A percentile compares a stretch with the other conserved stretches of the same genome.
Conservation (phyloP, 2,888 invertebrate species). For the Euzetes globulus region DNA sequence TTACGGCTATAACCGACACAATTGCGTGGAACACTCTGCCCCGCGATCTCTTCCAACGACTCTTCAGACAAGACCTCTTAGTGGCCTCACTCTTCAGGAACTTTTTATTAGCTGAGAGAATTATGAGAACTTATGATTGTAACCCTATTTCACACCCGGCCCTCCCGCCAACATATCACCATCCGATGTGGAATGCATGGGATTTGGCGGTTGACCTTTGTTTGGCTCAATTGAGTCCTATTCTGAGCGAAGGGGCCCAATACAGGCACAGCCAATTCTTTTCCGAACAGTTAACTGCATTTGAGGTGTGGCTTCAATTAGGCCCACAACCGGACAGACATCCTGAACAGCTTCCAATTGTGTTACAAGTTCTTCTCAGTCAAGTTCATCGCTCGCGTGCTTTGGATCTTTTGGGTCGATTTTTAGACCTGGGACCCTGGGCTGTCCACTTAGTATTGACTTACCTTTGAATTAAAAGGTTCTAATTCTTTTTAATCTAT, state of each 20-base stretch:
- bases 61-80: slow-evolving; percentile 92
- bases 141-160: slow-evolving; percentile 88
- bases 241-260: slow-evolving; percentile 40
- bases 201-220: slow-evolving; percentile 92
- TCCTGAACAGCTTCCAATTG: slow-evolving; percentile 94
- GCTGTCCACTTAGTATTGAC: slow-evolving; percentile 69
- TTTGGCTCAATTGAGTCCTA: slow-evolving; percentile 64
- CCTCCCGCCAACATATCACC: slow-evolving; percentile 76
- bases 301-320: slow-evolving; percentile 85
- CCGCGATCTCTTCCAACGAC: slow-evolving; percentile 85
- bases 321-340: slow-evolving; percentile 64
- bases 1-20: slow-evolving; percentile 98
- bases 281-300: slow-evolving; percentile 94
- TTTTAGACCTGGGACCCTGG: slow-evolving; percentile 90
- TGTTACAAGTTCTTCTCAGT: slow-evolving; percentile 67
- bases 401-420: slow-evolving; percentile 80
- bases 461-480: neutral
- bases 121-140: slow-evolving; percentile 92
- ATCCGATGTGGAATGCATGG: slow-evolving; percentile 75
- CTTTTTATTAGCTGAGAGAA: slow-evolving; percentile 89
- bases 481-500: too few species aligned
- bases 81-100: slow-evolving; percentile 98
- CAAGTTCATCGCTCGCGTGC: slow-evolving; percentile 86
- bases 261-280: slow-evolving; percentile 76
- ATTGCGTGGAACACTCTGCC: slow-evolving; percentile 98